Conservation (phyloP, 1,140 invertebrate genomes). For the Amyelois transitella region DNA sequence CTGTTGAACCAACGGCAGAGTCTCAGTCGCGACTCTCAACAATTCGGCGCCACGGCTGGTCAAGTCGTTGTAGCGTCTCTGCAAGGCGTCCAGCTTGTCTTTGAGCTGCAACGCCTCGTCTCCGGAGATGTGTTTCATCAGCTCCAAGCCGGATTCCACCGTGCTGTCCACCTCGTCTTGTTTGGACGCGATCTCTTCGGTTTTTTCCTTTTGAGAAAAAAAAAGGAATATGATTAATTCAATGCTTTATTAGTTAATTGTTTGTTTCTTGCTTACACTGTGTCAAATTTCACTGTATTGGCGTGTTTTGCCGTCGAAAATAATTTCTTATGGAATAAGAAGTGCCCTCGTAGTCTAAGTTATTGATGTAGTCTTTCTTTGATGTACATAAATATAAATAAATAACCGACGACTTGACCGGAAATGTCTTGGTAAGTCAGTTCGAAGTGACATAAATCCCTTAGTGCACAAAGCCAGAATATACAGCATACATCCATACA, state of each 20-base stretch:
- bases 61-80: constrained; percentile 91
- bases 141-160: constrained; percentile 89
- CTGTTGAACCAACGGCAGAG: constrained; percentile 93
- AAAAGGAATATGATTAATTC: not conserved
- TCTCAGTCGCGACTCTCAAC: constrained; percentile 89
- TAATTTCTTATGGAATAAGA: too few species aligned
- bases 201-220: constrained; percentile 78
- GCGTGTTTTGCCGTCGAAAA: too few species aligned
- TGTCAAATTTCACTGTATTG: too few species aligned
- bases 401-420: too few species aligned
- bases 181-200: constrained; percentile 91
- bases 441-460: too few species aligned
- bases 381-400: too few species aligned
- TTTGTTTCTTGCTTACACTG: not conserved
- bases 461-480: too few species aligned
- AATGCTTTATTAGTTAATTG: not conserved
- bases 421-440: too few species aligned
- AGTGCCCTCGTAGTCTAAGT: too few species aligned
- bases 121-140: constrained; percentile 95
- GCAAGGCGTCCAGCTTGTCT: constrained; percentile 93
- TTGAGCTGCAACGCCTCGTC: constrained; percentile 95
- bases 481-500: too few species aligned
- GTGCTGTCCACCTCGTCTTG: constrained; percentile 92
- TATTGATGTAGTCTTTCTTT: too few species aligned
- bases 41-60: constrained; percentile 89